Conservation (phyloP, 2,113 vertebrate species). For the Pantherophis guttatus region DNA sequence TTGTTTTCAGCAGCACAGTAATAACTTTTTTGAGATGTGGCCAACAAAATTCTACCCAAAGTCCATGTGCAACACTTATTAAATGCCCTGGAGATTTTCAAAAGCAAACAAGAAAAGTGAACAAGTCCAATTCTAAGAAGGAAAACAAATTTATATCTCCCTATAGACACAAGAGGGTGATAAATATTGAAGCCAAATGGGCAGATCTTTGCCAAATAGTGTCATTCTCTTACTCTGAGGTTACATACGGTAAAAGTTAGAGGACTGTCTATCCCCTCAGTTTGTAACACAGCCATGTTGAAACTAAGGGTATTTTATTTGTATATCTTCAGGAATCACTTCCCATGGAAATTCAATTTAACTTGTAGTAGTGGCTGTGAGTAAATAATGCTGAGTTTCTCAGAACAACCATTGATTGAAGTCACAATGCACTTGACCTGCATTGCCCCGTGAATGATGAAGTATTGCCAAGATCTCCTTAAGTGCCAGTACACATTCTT, state of each 20-base stretch:
- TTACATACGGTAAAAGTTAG: constrained; percentile 9
- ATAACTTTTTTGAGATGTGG: not conserved
- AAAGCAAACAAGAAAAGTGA: not conserved
- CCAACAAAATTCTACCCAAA: not conserved
- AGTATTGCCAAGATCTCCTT: not conserved
- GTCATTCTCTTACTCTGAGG: not conserved
- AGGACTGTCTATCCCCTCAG: constrained; percentile 7
- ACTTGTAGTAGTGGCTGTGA: not conserved
- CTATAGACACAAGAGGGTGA: not conserved
- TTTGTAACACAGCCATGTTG: not conserved
- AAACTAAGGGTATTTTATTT: not conserved
- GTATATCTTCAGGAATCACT: not conserved
- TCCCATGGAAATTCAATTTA: not conserved
- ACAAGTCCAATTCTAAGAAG: not conserved
- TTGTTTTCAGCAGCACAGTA: not conserved
- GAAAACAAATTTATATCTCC: not conserved
- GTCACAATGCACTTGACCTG: not conserved
- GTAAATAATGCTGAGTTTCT: not conserved
- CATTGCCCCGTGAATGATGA: not conserved
- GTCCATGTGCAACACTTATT: not conserved
- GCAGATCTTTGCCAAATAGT: not conserved
- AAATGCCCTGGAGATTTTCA: not conserved
- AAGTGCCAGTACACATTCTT: not conserved
- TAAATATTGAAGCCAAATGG: not conserved
- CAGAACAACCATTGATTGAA: not conserved